Percentiles rank a stretch among this genome's conserved stretches.
Conservation (phyloP, 2,888 invertebrate genomes). For the Drosophila aldrichi region DNA sequence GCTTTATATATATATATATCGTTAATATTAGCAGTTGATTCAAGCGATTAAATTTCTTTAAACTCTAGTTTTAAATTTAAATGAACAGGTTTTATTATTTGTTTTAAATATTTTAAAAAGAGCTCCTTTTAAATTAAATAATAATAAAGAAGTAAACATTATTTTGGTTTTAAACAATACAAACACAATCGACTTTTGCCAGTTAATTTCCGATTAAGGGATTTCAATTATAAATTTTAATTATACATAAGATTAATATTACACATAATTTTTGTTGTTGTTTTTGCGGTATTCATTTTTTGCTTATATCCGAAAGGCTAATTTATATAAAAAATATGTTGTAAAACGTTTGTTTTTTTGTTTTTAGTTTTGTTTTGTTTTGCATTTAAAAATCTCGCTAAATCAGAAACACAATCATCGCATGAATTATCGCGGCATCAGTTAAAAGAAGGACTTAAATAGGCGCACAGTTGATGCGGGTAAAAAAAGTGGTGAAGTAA, state of each 20-base stretch:
- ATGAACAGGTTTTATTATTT: slow-evolving; percentile 34
- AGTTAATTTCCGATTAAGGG: slow-evolving; percentile 13
- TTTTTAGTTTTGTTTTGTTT: neutral
- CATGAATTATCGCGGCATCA: slow-evolving; percentile 18
- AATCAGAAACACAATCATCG: slow-evolving; percentile 31
- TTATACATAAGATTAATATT: slow-evolving; percentile 55
- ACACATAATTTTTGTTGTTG: slow-evolving; percentile 42
- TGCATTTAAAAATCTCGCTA: slow-evolving; percentile 45
- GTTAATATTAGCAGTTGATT: slow-evolving; percentile 32
- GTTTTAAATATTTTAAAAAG: slow-evolving; percentile 42
- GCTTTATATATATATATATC: slow-evolving; percentile 28
- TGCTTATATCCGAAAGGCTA: slow-evolving; percentile 51
- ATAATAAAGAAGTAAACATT: neutral
- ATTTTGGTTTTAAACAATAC: slow-evolving; percentile 48
- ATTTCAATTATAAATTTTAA: slow-evolving; percentile 32
- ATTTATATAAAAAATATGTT: slow-evolving; percentile 60
- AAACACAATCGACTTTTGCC: slow-evolving; percentile 27
- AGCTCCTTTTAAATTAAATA: slow-evolving; percentile 18
- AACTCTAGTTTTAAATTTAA: slow-evolving; percentile 47
- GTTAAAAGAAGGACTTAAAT: slow-evolving; percentile 48
- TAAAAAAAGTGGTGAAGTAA: slow-evolving; percentile 58
- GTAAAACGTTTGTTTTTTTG: slow-evolving; percentile 47
- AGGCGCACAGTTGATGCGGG: slow-evolving; percentile 27
- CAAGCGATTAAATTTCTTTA: slow-evolving; percentile 55
- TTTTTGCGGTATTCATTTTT: slow-evolving; percentile 19